Conservation (phyloP, 2,113 vertebrate genomes). For the Percina caprodes region DNA sequence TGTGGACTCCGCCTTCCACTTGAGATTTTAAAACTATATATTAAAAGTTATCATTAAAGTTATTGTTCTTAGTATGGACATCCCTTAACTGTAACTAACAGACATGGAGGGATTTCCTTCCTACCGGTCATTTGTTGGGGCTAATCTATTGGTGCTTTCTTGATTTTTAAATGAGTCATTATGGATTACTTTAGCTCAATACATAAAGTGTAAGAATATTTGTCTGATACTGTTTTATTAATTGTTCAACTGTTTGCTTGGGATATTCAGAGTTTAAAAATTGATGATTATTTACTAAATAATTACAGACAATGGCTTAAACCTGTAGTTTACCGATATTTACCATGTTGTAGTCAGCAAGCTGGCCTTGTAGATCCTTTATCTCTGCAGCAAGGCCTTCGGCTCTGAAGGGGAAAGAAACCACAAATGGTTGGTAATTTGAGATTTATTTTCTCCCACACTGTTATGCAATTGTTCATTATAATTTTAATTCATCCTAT, state of each 20-base stretch:
- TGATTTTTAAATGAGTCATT: background rate
- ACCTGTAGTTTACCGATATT: background rate
- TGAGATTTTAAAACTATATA: too few relatives aligned
- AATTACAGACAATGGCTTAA: background rate
- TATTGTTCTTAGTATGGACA: too few relatives aligned
- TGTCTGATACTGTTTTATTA: background rate
- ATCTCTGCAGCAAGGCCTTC: conserved; percentile 94
- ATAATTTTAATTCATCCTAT: background rate
- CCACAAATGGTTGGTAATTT: background rate
- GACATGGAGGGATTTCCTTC: background rate
- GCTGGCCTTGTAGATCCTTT: conserved; percentile 93
- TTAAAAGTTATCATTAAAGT: too few relatives aligned
- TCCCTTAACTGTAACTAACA: too few relatives aligned
- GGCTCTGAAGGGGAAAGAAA: conserved; percentile 83
- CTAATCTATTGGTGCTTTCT: background rate
- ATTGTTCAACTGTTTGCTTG: background rate
- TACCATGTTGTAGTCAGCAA: conserved; percentile 99
- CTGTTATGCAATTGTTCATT: background rate
- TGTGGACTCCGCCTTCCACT: too few relatives aligned
- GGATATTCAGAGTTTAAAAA: background rate
- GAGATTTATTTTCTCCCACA: too few relatives aligned
- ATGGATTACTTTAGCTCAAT: background rate
- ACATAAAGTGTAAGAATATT: background rate
- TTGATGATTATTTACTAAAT: background rate
- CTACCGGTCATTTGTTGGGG: background rate